phyloP scores from a whole-genome alignment of 2,113 vertebrate genomes.

The Glaucidium brasilianum region DNA sequence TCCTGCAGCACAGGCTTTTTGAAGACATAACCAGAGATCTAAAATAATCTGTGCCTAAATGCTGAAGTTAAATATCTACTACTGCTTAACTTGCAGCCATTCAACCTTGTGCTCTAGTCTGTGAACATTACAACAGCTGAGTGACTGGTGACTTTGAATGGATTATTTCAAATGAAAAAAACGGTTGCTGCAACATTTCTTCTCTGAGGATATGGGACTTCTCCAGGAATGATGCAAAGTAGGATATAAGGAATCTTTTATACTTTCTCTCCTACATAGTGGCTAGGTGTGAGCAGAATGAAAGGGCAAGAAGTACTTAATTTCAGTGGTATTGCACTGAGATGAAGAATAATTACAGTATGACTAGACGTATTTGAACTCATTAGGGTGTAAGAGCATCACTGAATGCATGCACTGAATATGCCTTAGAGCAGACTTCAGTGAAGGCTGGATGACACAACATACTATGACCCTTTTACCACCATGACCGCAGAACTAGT shows the following conservation, averaged over 20 bases:
- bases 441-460: not conserved
- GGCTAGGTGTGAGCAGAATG: not conserved
- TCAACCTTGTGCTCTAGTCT: not conserved
- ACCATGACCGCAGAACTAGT: not conserved
- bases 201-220: not conserved
- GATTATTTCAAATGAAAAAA: not conserved
- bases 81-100: not conserved
- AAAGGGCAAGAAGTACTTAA: not conserved
- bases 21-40: not conserved
- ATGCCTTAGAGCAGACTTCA: not conserved
- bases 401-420: not conserved
- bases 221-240: not conserved
- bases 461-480: not conserved
- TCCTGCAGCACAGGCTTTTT: not conserved
- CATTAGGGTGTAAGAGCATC: not conserved
- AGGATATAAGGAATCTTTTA: not conserved
- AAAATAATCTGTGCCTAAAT: not conserved
- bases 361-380: not conserved
- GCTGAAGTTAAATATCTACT: slow-evolving; percentile 22
- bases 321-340: not conserved
- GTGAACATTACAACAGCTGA: not conserved
- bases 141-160: not conserved
- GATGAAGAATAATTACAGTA: not conserved
- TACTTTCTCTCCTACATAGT: not conserved
- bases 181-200: not conserved